A percentile compares a stretch with the other conserved stretches of the same genome.
Evolutionary conservation across 2,888 invertebrate species (phyloP).

Genomic region (Cheilosia pagana): DNA sequence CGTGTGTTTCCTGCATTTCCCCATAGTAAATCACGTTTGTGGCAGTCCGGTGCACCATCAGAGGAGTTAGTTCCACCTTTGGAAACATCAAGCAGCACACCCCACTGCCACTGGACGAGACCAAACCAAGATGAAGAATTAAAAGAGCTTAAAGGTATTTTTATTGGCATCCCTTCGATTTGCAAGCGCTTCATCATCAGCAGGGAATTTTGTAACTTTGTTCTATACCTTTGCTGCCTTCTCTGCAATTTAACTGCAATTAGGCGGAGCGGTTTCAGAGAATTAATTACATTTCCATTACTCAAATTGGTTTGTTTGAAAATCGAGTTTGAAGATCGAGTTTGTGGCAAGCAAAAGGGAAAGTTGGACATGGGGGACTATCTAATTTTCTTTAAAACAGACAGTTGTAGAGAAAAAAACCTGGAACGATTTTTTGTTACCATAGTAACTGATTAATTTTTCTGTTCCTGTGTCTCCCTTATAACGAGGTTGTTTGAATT

Average conservation of each 20-base stretch:
- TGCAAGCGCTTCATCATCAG: conserved; percentile 17
- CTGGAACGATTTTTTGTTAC: too few relatives aligned
- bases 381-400: too few relatives aligned
- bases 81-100: too few relatives aligned
- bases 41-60: conserved; percentile 30
- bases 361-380: too few relatives aligned
- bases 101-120: too few relatives aligned
- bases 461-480: too few relatives aligned
- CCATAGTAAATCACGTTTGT: conserved; percentile 48
- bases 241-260: conserved; percentile 24
- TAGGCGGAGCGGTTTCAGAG: conserved; percentile 32
- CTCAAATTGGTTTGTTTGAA: conserved; percentile 35
- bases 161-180: conserved; percentile 39
- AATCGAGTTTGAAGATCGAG: not conserved
- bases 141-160: conserved; percentile 22
- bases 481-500: too few relatives aligned
- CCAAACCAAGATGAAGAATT: conserved; percentile 29
- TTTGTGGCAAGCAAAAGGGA: too few relatives aligned
- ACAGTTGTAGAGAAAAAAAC: too few relatives aligned
- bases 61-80: conserved; percentile 27
- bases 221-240: not conserved
- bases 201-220: not conserved
- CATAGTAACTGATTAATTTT: too few relatives aligned
- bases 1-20: conserved; percentile 40
- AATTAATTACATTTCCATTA: conserved; percentile 59